These are phyloP conservation scores for Spizella passerina DNA, from an alignment of 2,797 vertebrate genomes.

Conservation along the genomic window DNA sequence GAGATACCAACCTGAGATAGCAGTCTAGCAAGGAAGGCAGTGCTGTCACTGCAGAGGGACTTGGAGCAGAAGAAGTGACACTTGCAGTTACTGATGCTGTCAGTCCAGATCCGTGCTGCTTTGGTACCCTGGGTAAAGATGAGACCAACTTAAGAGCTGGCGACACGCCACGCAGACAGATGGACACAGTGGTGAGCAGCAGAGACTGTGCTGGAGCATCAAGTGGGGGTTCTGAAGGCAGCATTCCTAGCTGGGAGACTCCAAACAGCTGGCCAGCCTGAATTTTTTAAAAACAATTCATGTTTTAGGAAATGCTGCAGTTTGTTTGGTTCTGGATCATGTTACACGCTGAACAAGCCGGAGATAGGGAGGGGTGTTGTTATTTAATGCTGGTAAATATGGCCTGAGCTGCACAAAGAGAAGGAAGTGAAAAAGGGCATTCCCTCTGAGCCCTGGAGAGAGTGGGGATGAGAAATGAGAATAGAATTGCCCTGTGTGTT, in stretches of 20 bases:
- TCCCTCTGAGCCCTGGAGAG: not conserved
- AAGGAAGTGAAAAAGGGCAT: not conserved
- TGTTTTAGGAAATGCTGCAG: not conserved
- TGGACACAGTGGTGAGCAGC: not conserved
- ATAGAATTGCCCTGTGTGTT: not conserved
- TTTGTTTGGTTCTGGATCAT: not conserved
- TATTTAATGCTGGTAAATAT: not conserved
- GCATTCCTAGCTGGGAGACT: not conserved
- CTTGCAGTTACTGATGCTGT: slow-evolving; percentile 2
- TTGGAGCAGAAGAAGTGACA: not conserved
- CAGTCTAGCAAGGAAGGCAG: not conserved
- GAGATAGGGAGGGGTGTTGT: not conserved
- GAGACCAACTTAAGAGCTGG: not conserved
- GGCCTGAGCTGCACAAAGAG: not conserved
- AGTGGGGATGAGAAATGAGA: not conserved
- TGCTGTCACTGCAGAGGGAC: slow-evolving; percentile 5
- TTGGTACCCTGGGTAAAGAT: not conserved
- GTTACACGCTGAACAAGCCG: accelerated
- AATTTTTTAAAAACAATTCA: not conserved
- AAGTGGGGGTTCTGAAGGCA: not conserved
- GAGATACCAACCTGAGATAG: not conserved
- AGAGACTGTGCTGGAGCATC: not conserved
- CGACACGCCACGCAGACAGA: not conserved
- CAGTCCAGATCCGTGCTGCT: not conserved
- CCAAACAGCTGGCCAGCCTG: slow-evolving; percentile 18